phyloP scores from a whole-genome alignment of 2,113 vertebrate species.

The Halichoeres trimaculatus region DNA sequence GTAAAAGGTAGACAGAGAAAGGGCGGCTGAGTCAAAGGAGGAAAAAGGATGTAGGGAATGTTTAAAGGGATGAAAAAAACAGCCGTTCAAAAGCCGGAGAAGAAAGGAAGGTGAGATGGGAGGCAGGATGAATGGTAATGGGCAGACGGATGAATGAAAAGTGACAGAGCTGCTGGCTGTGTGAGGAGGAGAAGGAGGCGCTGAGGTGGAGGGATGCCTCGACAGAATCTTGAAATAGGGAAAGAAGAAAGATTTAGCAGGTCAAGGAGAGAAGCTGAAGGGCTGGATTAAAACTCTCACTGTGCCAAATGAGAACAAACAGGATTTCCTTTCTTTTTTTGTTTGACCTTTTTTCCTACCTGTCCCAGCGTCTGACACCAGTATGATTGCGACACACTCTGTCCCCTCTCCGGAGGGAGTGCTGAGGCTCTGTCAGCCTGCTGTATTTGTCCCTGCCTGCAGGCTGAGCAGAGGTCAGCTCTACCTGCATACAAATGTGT shows the following conservation, averaged over 20 bases:
- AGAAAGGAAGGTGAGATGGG: slow-evolving; percentile 28
- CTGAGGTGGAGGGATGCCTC: slow-evolving; percentile 7
- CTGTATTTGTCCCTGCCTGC: background rate
- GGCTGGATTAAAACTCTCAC: background rate
- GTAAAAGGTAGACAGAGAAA: background rate
- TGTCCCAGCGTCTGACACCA: too few relatives aligned
- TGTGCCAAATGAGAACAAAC: background rate
- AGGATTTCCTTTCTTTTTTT: too few relatives aligned
- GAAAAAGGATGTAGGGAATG: background rate
- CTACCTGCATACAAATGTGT: slow-evolving; percentile 14
- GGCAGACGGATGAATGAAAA: slow-evolving; percentile 17
- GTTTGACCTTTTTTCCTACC: too few relatives aligned
- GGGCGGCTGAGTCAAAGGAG: background rate
- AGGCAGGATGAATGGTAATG: slow-evolving; percentile 25
- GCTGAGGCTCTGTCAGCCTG: background rate
- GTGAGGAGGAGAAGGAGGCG: background rate
- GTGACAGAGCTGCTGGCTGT: slow-evolving; percentile 1
- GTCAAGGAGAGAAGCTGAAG: slow-evolving; percentile 6
- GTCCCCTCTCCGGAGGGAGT: background rate
- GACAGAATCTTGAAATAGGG: slow-evolving; percentile 3
- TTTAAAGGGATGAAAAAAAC: background rate
- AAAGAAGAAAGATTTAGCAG: slow-evolving; percentile 10
- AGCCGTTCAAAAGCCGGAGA: background rate
- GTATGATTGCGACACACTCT: background rate
- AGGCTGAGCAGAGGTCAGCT: background rate